Evolutionary conservation across 2,113 vertebrate genomes (phyloP), one percentile per base, ranked within the genome.

Genomic region (Aplodontia rufa): DNA sequence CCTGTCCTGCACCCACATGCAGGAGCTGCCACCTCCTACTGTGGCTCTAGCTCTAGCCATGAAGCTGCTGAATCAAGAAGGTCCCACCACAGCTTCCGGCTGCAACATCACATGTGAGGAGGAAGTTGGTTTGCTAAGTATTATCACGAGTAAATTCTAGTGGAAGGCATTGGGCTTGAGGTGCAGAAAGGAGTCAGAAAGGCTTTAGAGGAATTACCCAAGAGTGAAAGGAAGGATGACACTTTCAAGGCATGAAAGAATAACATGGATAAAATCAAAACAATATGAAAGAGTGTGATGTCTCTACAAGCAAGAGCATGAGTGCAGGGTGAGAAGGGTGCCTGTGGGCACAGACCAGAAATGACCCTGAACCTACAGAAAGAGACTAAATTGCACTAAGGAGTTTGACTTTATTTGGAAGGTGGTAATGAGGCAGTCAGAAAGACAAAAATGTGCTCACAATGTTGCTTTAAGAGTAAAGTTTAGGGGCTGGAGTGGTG

Each of bases 11-110:
- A 86, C 49, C 69, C 89, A 14, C 62, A n/a, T 12, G 49, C 64
- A 94, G 64, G 74, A 40, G 30, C 22, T 40, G 49, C 69, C 28
- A 28, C 13, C 42, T 55, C n/a, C n/a, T 55, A 12, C 69, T 85
- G 51, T 11, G 19, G 42, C 42, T 96, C 92, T 16, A 55, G 26
- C 35, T 64, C n/a, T 79, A 32, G 64, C 37, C 90, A 87, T 94
- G 95, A 97, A 97, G 85, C 87, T 85, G 91, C 87, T 90, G 90
- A 97, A 90, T 95, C 92, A 80, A 97, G 87, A 96, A n/a, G 71
- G n/a, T 90, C 47, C 75, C 47, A 83, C 96, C 92, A 32, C 96
- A 87, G 68, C 95, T 95, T 97, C 97, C 94, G 87, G 87, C 83
- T 71, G 78, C 83, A 74, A 26, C 76, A 28, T 40, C 24, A 35